A percentile compares a stretch with the other conserved stretches of the same genome.
These are phyloP conservation scores for Fistularia commersonii DNA, from an alignment of 2,797 vertebrate species.

Conservation along the genomic window DNA sequence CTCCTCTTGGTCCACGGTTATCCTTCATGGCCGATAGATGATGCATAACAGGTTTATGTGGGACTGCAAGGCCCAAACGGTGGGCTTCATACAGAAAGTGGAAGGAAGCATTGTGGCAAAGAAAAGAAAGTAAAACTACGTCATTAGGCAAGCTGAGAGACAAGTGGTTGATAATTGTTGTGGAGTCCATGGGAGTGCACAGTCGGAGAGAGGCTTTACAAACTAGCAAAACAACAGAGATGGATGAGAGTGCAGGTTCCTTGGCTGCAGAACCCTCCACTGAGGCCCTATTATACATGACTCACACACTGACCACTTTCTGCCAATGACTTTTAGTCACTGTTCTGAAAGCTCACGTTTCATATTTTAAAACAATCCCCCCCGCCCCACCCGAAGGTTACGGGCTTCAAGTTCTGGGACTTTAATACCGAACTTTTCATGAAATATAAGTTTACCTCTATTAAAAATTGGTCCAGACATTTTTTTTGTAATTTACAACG, in stretches of 20 bases:
- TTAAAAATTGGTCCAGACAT: not conserved
- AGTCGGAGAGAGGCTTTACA: slow-evolving; percentile 71
- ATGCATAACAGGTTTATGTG: slow-evolving; percentile 86
- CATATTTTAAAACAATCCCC: not conserved
- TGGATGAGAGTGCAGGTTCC: slow-evolving; percentile 70
- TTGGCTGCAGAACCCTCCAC: slow-evolving; percentile 66
- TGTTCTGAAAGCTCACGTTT: slow-evolving; percentile 11
- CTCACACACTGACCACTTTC: slow-evolving; percentile 26
- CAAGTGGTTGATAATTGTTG: slow-evolving; percentile 86
- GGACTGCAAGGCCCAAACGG: slow-evolving; percentile 81
- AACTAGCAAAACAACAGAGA: slow-evolving; percentile 68
- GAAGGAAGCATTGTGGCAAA: slow-evolving; percentile 30
- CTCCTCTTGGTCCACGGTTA: slow-evolving; percentile 87
- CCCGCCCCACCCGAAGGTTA: no score
- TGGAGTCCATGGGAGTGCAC: slow-evolving; percentile 75
- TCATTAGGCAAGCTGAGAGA: slow-evolving; percentile 70
- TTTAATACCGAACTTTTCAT: no score
- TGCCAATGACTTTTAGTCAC: slow-evolving; percentile 23
- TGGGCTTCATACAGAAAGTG: slow-evolving; percentile 65
- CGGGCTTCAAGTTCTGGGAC: no score
- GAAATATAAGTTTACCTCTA: no score
- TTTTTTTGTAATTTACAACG: not conserved
- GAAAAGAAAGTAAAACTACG: slow-evolving; percentile 30
- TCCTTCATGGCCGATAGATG: slow-evolving; percentile 86
- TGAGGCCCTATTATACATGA: slow-evolving; percentile 78